phyloP scores from a whole-genome alignment of 2,888 invertebrate species.

The Athetis lepigone region DNA sequence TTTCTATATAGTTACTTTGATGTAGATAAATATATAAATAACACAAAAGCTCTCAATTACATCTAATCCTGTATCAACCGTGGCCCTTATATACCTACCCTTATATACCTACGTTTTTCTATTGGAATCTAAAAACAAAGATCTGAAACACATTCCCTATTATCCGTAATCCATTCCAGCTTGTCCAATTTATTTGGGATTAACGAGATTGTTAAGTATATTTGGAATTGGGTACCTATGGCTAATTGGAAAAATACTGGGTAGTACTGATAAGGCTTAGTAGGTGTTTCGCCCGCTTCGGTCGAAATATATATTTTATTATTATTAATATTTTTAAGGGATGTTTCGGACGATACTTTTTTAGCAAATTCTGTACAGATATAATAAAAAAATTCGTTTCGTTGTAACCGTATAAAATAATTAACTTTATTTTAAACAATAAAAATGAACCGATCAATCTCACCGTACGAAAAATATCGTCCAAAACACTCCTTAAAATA shows the following conservation, averaged over 20 bases:
- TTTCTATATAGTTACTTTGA: too few species aligned
- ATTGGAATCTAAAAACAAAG: conserved; percentile 36
- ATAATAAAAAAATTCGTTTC: too few species aligned
- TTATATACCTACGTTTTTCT: conserved; percentile 18
- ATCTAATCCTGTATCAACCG: not conserved
- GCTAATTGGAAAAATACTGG: conserved; percentile 54
- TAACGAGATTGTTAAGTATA: conserved; percentile 53
- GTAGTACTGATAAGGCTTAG: conserved; percentile 26
- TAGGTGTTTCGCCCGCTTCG: conserved; percentile 2
- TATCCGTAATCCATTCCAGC: conserved; percentile 57
- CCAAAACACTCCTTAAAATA: too few species aligned
- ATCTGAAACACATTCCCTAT: conserved; percentile 40
- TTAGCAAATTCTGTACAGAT: too few species aligned
- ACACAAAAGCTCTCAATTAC: not conserved
- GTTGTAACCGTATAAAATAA: too few species aligned
- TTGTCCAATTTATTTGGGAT: conserved; percentile 62
- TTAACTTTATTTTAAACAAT: too few species aligned
- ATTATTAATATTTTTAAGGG: too few species aligned
- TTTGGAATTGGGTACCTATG: conserved; percentile 35
- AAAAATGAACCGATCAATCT: too few species aligned
- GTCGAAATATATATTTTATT: too few species aligned
- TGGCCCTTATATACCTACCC: not conserved
- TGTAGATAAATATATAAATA: not conserved
- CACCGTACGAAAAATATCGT: too few species aligned
- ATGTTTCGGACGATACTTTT: too few species aligned